Conservation (phyloP, 1,140 invertebrate species). For the Hormaphis cornu region DNA sequence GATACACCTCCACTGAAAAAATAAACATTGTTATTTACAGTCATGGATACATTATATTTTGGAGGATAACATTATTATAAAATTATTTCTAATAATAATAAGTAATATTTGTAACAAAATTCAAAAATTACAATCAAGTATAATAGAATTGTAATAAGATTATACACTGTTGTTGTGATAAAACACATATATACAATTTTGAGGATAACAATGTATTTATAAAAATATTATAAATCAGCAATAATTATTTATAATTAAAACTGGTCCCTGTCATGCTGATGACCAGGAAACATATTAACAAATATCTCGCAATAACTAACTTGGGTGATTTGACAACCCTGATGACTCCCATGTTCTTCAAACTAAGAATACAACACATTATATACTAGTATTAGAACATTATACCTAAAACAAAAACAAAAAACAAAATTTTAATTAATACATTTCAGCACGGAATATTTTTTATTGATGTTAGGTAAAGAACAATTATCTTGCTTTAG, state of each 20-base stretch:
- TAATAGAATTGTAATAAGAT: conserved; percentile 5
- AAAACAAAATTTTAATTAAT: not conserved
- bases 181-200: conserved; percentile 19
- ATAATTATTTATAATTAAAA: not conserved
- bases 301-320: not conserved
- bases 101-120: conserved; percentile 31
- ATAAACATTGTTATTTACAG: conserved; percentile 27
- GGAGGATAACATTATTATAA: conserved; percentile 26
- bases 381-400: not conserved
- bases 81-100: conserved; percentile 31
- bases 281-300: not conserved
- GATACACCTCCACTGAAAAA: conserved; percentile 24
- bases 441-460: no score
- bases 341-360: not conserved
- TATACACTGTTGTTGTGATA: not conserved
- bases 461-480: no score
- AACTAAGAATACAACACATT: not conserved
- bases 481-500: no score
- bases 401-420: not conserved
- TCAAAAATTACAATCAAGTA: not conserved
- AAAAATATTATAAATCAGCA: conserved; percentile 9
- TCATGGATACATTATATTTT: conserved; percentile 28
- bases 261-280: not conserved
- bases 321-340: not conserved
- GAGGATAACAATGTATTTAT: conserved; percentile 2